Percentiles rank a stretch among this genome's conserved stretches.
phyloP scores from a whole-genome alignment of 2,113 vertebrate genomes.

The Lophotis ruficrista region DNA sequence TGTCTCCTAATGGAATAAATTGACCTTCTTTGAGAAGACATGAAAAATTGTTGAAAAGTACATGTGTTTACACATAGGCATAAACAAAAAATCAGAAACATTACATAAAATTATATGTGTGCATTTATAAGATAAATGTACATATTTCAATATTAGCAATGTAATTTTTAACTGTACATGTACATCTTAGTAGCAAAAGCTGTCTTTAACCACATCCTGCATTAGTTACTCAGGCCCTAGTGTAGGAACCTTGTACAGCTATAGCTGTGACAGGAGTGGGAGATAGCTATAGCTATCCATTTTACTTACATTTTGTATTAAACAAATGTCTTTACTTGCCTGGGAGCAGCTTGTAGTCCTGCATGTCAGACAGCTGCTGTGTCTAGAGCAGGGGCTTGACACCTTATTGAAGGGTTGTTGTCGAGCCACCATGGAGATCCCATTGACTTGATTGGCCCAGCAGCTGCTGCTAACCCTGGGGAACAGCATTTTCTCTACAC shows the following conservation, averaged over 20 bases:
- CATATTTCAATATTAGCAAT: not conserved
- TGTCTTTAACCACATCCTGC: not conserved
- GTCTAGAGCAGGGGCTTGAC: not conserved
- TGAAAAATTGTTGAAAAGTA: not conserved
- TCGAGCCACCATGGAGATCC: not conserved
- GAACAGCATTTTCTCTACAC: not conserved
- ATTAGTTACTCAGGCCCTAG: not conserved
- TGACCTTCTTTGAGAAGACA: not conserved
- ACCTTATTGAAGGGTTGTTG: not conserved
- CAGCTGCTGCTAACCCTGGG: not conserved
- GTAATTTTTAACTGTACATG: not conserved
- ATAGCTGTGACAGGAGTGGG: not conserved
- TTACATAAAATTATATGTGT: not conserved
- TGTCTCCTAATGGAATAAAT: not conserved
- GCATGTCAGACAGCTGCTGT: not conserved
- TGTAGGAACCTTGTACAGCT: not conserved
- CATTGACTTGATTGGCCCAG: not conserved
- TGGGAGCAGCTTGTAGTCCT: not conserved
- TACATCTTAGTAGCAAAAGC: not conserved
- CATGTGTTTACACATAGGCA: not conserved
- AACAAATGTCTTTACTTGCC: not conserved
- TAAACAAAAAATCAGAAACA: not conserved
- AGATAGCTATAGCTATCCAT: not conserved
- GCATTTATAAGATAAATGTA: not conserved
- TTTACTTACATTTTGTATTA: not conserved